Evolutionary conservation across 1,140 invertebrate species (phyloP), one percentile per base, ranked within the genome.

Genomic region (Pogonomyrmex californicus): DNA sequence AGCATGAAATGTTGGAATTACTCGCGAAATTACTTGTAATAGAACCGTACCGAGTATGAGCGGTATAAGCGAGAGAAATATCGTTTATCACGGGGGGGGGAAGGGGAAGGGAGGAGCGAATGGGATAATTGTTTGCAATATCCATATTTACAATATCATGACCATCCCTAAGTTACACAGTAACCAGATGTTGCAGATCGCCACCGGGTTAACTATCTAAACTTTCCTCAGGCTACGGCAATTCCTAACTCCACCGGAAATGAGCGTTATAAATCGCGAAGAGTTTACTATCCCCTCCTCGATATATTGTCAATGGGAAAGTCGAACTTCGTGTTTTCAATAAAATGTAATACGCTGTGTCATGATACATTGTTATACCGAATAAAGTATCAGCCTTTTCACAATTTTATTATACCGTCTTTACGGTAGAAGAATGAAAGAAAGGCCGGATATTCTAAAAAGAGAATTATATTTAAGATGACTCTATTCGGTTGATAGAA

Each of bases 161-260:
- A 54, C 65, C 58, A 87, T 87, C 71, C 85, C 47, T 54, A 78
- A 76, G 86, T 89, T 89, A 83, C 33, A 89, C 51, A 47, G 83
- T 86, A 86, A 89, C 62, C 77, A 87, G 78, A 88, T 89, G 88
- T 83, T 89, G 70, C 77, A 56, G 70, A 73, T 81, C 75, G 49
- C 77, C 30, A 49, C 44, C 33, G 44, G 58, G 30, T 76, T 56
- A 87, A 89, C 85, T 86, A 89, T 90, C 75, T 56, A 33, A 87
- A 89, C 88, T 87, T 77, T 77, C 65, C 38, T 33, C 36, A 4
- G 36, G 30, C 62, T 7, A 44, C 56, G 38, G 51, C 58, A 78
- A 88, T 49, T 68, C 30, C 30, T 58, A 89, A 86, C 70, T 81
- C 54, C 30, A 81, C 7, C 41, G 51, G 6, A 56, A 58, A 86